Conservation (phyloP, 2,888 invertebrate genomes). For the Cataglyphis cursor region DNA sequence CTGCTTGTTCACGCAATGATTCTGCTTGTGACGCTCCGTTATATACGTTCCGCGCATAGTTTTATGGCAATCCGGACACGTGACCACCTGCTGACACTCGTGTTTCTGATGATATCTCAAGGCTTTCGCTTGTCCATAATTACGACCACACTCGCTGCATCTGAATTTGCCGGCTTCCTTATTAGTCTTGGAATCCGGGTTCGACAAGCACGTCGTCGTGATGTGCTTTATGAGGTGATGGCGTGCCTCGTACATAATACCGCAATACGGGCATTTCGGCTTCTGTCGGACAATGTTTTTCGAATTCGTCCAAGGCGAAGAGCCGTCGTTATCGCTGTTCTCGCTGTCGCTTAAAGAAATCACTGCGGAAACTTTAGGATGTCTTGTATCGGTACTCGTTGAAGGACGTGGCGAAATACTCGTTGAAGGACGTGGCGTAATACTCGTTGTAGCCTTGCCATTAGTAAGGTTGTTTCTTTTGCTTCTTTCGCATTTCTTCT, state of each 20-base stretch:
- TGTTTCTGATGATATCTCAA: slow-evolving; percentile 49
- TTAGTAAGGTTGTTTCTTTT: not conserved
- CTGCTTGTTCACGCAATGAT: not conserved
- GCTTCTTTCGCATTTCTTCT: not conserved
- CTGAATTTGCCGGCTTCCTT: not conserved
- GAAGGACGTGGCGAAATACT: not conserved
- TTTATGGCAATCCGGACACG: slow-evolving; percentile 14
- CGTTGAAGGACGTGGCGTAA: not conserved
- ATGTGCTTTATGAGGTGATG: not conserved
- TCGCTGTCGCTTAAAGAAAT: not conserved
- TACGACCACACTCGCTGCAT: slow-evolving; percentile 4
- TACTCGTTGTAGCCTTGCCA: not conserved
- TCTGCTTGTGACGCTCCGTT: not conserved
- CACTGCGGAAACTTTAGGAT: not conserved
- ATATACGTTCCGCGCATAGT: rapidly evolving
- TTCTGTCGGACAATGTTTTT: not conserved
- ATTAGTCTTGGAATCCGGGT: not conserved
- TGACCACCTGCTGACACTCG: not conserved
- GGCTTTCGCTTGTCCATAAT: not conserved
- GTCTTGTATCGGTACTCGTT: not conserved
- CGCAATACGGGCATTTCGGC: not conserved
- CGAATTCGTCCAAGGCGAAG: not conserved
- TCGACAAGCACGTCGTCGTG: slow-evolving; percentile 30
- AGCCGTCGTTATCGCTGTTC: not conserved
- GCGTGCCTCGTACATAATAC: rapidly evolving